Conservation (phyloP, 2,797 vertebrate genomes). For the Onychomys leucogaster region DNA sequence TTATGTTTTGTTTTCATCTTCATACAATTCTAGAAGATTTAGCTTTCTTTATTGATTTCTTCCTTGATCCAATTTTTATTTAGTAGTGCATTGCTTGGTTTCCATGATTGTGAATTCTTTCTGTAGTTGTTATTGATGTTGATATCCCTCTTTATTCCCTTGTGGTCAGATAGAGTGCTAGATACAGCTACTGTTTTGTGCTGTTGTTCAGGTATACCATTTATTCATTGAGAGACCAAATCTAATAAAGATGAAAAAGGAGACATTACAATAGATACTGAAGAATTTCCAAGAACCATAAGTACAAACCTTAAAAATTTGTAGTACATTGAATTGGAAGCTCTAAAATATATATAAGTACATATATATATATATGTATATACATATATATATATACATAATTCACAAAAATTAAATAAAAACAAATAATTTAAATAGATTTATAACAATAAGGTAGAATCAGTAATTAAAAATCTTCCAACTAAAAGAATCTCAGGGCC, state of each 20-base stretch:
- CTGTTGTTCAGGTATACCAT: neutral
- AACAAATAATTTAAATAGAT: neutral
- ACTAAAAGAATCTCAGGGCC: neutral
- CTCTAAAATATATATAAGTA: neutral
- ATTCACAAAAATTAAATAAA: neutral
- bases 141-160: neutral
- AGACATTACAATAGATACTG: neutral
- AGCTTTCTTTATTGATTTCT: neutral
- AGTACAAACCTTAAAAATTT: neutral
- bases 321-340: neutral
- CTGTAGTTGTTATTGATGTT: neutral
- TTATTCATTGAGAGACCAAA: neutral
- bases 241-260: neutral
- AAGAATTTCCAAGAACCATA: neutral
- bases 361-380: neutral
- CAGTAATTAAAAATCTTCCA: neutral
- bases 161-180: neutral
- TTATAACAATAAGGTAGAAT: neutral
- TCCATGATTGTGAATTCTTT: neutral
- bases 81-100: neutral
- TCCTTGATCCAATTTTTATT: too few species aligned
- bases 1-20: neutral
- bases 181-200: neutral
- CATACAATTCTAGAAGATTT: neutral
- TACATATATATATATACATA: neutral